These are phyloP conservation scores for Kryptolebias marmoratus DNA, from an alignment of 2,113 vertebrate species.

Conservation along the genomic window DNA sequence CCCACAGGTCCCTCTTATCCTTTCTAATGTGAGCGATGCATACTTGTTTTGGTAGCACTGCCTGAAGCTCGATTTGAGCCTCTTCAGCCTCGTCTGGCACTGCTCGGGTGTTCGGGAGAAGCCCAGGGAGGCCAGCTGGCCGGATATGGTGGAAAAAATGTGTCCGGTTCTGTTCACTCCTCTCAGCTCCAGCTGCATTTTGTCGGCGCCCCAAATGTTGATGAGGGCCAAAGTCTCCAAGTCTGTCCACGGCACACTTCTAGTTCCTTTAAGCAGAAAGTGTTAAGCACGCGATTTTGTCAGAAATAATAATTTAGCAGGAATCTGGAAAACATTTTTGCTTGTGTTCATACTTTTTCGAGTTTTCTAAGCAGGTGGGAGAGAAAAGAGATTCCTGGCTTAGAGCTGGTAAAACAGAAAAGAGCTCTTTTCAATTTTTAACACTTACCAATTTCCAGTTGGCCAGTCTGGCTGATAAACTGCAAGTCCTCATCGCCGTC, in stretches of 20 bases:
- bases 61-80: constrained; percentile 73
- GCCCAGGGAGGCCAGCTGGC: constrained; percentile 66
- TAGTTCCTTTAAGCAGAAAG: constrained; percentile 52
- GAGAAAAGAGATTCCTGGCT: no score
- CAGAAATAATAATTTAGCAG: no score
- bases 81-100: constrained; percentile 77
- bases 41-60: constrained; percentile 80
- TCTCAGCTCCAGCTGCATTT: constrained; percentile 67
- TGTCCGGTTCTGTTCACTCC: constrained; percentile 68
- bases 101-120: constrained; percentile 77
- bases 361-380: no score
- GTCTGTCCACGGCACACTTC: constrained; percentile 76
- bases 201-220: constrained; percentile 73
- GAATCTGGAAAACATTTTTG: no score
- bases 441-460: constrained; percentile 56
- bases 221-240: constrained; percentile 74
- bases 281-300: background rate
- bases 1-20: background rate
- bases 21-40: background rate
- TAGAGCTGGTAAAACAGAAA: no score
- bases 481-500: constrained; percentile 66
- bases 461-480: constrained; percentile 54
- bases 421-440: no score
- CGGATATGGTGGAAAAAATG: constrained; percentile 75
- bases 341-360: no score